A percentile compares a stretch with the other conserved stretches of the same genome.
Evolutionary conservation across 2,888 invertebrate species (phyloP).

Genomic region (Rhingia campestris): DNA sequence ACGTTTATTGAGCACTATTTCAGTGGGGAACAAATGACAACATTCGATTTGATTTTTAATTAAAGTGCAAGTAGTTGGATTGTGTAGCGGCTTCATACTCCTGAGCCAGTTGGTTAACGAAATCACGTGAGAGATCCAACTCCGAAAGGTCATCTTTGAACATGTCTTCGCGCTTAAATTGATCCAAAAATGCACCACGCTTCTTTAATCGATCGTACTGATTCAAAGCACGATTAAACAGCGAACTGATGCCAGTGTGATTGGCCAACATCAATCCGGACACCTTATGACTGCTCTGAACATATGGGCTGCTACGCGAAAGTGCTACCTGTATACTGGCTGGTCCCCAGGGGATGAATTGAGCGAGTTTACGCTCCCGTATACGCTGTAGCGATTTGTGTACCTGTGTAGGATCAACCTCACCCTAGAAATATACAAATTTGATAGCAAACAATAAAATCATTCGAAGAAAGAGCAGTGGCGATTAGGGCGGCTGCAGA

Average conservation of each 20-base stretch:
- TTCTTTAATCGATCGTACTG: slow-evolving; percentile 98
- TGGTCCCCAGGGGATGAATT: slow-evolving; percentile 99
- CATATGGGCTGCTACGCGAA: slow-evolving; percentile 97
- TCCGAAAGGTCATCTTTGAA: slow-evolving; percentile 96
- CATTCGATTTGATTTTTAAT: slow-evolving; percentile 2
- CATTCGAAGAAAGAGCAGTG: too few relatives aligned
- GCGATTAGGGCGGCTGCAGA: neutral
- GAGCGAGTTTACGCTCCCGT: slow-evolving; percentile 95
- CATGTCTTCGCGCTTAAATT: slow-evolving; percentile 97
- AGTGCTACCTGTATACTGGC: slow-evolving; percentile 98
- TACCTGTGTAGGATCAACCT: slow-evolving; percentile 98
- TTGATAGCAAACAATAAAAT: neutral
- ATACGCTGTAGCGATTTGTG: slow-evolving; percentile 98
- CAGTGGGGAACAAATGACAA: neutral
- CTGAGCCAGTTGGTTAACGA: slow-evolving; percentile 95
- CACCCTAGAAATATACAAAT: slow-evolving; percentile 87
- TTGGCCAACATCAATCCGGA: slow-evolving; percentile 99
- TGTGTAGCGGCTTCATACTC: slow-evolving; percentile 98
- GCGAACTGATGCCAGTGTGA: slow-evolving; percentile 97
- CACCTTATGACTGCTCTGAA: slow-evolving; percentile 96
- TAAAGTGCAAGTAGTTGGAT: slow-evolving; percentile 91
- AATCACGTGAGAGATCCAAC: slow-evolving; percentile 94
- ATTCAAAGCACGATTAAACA: slow-evolving; percentile 95
- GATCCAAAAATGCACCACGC: slow-evolving; percentile 98
- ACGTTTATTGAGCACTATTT: slow-evolving; percentile 3